phyloP scores from a whole-genome alignment of 2,113 vertebrate species.

The Pyrgilauda ruficollis region DNA sequence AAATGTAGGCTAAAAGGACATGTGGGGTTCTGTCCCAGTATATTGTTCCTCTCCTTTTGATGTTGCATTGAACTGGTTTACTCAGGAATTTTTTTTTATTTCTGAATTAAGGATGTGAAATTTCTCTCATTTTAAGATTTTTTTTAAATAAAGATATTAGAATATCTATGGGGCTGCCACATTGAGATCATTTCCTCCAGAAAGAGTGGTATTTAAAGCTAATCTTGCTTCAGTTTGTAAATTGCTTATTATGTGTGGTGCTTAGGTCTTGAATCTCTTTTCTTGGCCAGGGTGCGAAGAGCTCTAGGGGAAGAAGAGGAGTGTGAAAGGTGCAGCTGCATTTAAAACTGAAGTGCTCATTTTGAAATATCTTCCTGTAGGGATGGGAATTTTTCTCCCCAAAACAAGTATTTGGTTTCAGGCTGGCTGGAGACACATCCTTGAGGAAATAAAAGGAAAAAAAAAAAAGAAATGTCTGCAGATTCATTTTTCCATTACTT shows the following conservation, averaged over 20 bases:
- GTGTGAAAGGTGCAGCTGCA: slow-evolving; percentile 24
- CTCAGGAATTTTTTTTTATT: neutral
- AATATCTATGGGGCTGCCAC: neutral
- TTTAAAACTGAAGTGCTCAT: slow-evolving; percentile 36
- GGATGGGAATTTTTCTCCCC: slow-evolving; percentile 25
- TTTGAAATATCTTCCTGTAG: slow-evolving; percentile 25
- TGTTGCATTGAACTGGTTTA: neutral
- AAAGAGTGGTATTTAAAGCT: slow-evolving; percentile 35
- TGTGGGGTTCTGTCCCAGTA: neutral
- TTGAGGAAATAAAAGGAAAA: neutral
- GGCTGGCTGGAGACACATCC: neutral
- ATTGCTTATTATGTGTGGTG: slow-evolving; percentile 33
- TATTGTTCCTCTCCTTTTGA: neutral
- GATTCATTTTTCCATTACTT: slow-evolving; percentile 61
- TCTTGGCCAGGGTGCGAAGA: slow-evolving; percentile 22
- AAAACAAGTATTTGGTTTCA: slow-evolving; percentile 56
- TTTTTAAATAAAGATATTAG: neutral
- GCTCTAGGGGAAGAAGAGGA: slow-evolving; percentile 16
- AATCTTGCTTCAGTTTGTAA: slow-evolving; percentile 35
- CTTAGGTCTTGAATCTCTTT: slow-evolving; percentile 29
- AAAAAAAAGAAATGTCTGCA: neutral
- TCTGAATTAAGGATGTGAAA: neutral
- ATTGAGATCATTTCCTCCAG: neutral
- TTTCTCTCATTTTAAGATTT: neutral
- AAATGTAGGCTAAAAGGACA: neutral